Percentiles rank a stretch among this genome's conserved stretches.
These are phyloP conservation scores for Campylorhamphus procurvoides DNA, from an alignment of 2,113 vertebrate species.

Conservation along the genomic window DNA sequence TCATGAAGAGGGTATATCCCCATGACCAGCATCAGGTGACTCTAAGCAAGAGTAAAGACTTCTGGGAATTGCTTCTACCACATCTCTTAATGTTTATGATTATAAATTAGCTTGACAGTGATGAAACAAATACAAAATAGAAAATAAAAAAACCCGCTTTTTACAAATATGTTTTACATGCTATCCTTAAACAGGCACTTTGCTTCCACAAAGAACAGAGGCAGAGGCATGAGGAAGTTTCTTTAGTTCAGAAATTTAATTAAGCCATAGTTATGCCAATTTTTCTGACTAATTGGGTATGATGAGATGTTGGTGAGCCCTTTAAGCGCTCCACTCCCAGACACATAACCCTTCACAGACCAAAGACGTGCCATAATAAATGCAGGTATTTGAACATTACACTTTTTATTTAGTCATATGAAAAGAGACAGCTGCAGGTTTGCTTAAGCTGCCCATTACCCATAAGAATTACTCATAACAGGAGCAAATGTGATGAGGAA, in stretches of 20 bases:
- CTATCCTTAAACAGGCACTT: neutral
- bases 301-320: slow-evolving; percentile 32
- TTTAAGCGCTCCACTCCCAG: neutral
- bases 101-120: neutral
- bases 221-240: slow-evolving; percentile 34
- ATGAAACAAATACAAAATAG: neutral
- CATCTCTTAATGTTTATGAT: neutral
- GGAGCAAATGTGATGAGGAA: neutral
- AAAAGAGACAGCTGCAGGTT: neutral
- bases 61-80: neutral
- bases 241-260: slow-evolving; percentile 54
- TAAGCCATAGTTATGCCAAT: slow-evolving; percentile 24
- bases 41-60: neutral
- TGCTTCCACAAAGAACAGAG: neutral
- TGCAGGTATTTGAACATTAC: neutral
- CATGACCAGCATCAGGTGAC: neutral
- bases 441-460: neutral
- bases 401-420: neutral
- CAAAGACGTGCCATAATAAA: neutral
- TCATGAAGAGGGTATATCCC: neutral
- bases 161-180: neutral
- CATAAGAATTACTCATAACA: neutral
- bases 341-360: slow-evolving; percentile 8
- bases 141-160: neutral
- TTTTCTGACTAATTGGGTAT: slow-evolving; percentile 41